A percentile compares a stretch with the other conserved stretches of the same genome.
Conservation (phyloP, 2,113 vertebrate genomes). For the Talpa occidentalis region DNA sequence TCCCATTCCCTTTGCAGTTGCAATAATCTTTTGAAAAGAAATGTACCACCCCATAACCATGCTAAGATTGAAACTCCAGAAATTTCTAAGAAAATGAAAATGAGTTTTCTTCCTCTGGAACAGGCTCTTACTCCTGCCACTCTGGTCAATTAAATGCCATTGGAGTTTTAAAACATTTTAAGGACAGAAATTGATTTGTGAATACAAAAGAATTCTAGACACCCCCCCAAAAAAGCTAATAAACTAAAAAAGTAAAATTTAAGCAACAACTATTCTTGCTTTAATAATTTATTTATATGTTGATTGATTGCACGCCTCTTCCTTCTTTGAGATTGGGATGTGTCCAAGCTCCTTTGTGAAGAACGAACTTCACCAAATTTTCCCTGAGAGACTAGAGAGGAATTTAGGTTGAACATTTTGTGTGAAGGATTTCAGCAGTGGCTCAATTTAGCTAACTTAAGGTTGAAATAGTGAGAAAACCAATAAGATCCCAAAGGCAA, state of each 20-base stretch:
- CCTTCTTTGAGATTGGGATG: not conserved
- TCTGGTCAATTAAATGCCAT: not conserved
- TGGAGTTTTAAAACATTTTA: not conserved
- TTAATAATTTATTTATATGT: constrained; percentile 13
- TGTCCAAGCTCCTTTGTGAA: not conserved
- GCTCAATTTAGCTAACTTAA: constrained; percentile 69
- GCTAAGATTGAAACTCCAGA: not conserved
- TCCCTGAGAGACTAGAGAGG: not conserved
- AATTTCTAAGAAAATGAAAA: not conserved
- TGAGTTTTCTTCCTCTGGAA: not conserved
- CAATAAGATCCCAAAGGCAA: constrained; percentile 56
- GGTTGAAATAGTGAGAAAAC: constrained; percentile 63
- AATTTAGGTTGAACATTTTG: constrained; percentile 51
- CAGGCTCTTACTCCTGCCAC: not conserved
- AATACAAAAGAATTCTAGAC: not conserved
- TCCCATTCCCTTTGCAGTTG: not conserved
- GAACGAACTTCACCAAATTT: not conserved
- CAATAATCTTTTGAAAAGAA: constrained; percentile 1
- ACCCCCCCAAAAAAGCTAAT: not conserved
- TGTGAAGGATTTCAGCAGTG: constrained; percentile 57
- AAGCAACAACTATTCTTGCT: not conserved
- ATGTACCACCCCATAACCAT: not conserved
- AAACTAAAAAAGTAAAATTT: constrained; percentile 2
- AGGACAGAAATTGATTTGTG: not conserved
- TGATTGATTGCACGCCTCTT: not conserved